Percentiles rank a stretch among this genome's conserved stretches.
phyloP scores from a whole-genome alignment of 1,140 invertebrate genomes.

The Drosophila leontia region DNA sequence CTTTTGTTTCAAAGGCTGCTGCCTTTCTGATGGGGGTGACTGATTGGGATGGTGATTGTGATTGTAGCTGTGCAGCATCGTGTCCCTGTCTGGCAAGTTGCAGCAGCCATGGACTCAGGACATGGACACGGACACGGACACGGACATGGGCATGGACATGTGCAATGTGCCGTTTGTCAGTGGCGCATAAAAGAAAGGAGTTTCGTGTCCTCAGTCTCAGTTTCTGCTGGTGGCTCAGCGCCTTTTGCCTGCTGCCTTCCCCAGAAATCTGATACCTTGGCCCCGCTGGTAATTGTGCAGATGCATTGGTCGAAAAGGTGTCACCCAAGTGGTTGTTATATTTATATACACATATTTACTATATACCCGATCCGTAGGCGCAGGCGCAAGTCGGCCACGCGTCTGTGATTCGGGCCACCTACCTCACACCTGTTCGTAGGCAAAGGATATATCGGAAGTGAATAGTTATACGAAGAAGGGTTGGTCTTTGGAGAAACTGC shows the following conservation, averaged over 20 bases:
- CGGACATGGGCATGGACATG: conserved; percentile 61
- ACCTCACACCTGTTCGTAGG: conserved; percentile 50
- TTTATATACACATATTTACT: conserved; percentile 27
- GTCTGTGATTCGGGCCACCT: conserved; percentile 62
- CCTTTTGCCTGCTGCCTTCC: conserved; percentile 47
- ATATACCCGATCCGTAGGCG: conserved; percentile 38
- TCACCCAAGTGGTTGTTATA: conserved; percentile 68
- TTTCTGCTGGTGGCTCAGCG: conserved; percentile 58
- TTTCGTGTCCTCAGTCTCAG: conserved; percentile 56
- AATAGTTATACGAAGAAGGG: conserved; percentile 4
- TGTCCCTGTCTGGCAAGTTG: conserved; percentile 38
- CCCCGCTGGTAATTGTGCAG: conserved; percentile 77
- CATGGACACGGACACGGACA: conserved; percentile 26
- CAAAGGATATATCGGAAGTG: conserved; percentile 44
- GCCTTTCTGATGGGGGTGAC: conserved; percentile 83
- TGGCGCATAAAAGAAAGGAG: conserved; percentile 82
- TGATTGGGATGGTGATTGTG: conserved; percentile 76
- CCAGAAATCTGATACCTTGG: conserved; percentile 76
- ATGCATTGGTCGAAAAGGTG: conserved; percentile 77
- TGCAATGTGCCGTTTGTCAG: conserved; percentile 82
- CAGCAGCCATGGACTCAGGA: conserved; percentile 10
- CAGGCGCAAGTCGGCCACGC: conserved; percentile 77
- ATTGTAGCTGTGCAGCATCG: conserved; percentile 55
- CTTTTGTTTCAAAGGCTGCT: conserved; percentile 73
- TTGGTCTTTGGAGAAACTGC: conserved; percentile 6